phyloP scores from a whole-genome alignment of 2,113 vertebrate genomes.

The Corydoras maculifer region DNA sequence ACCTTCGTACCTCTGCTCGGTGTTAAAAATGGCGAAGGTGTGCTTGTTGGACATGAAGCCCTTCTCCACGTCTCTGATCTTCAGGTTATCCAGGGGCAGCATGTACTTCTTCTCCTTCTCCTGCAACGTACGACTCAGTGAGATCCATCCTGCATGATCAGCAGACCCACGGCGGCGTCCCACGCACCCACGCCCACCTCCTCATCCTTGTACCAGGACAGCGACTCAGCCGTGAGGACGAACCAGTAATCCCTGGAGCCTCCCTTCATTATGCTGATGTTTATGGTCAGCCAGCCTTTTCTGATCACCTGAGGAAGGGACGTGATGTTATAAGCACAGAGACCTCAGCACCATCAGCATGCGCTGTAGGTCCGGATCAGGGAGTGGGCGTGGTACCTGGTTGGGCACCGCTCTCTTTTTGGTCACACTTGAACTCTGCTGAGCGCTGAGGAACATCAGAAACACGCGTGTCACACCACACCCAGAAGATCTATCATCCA shows the following conservation, averaged over 20 bases:
- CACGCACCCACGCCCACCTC: slow-evolving; percentile 68
- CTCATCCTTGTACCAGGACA: slow-evolving; percentile 98
- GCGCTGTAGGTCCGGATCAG: not conserved
- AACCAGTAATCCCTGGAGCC: slow-evolving; percentile 98
- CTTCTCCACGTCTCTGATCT: slow-evolving; percentile 89
- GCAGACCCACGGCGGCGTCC: slow-evolving; percentile 1
- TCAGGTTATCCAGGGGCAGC: slow-evolving; percentile 91
- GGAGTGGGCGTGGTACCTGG: slow-evolving; percentile 61
- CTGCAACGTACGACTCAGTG: slow-evolving; percentile 53
- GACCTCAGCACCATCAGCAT: not conserved
- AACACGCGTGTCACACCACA: not conserved
- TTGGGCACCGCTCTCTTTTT: slow-evolving; percentile 94
- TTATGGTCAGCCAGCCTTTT: slow-evolving; percentile 91
- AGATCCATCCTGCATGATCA: not conserved
- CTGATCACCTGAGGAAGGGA: slow-evolving; percentile 77
- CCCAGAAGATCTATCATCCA: not conserved
- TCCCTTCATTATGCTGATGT: slow-evolving; percentile 98
- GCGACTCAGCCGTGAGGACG: slow-evolving; percentile 86
- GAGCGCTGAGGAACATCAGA: slow-evolving; percentile 68
- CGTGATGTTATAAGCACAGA: not conserved
- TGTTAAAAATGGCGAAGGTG: slow-evolving; percentile 93
- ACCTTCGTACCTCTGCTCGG: slow-evolving; percentile 77
- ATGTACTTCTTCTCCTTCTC: slow-evolving; percentile 99
- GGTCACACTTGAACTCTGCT: slow-evolving; percentile 77
- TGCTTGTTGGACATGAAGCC: slow-evolving; percentile 96